Evolutionary conservation across 1,140 invertebrate species (phyloP), one percentile per base, ranked within the genome.

Genomic region (Ceratoteleas bidentatus): DNA sequence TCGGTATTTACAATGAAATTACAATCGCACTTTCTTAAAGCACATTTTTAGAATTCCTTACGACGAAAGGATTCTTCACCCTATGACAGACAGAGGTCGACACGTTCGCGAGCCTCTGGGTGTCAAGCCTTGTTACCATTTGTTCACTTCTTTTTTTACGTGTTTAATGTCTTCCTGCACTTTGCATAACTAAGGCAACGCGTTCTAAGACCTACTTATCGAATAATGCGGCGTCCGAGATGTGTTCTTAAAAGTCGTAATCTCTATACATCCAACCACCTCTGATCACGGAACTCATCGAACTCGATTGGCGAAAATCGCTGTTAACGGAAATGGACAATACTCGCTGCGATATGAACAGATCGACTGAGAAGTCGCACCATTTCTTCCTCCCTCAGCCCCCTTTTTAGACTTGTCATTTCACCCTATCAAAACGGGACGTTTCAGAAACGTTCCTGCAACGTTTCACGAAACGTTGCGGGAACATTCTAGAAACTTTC

Each of bases 151-250:
- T 24, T 24, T 24, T n/a, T 24, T 24, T 24, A 24, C 24, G 24
- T 24, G 1, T 24, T 24, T 24, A 24, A 40, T 9, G 34, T 43
- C 15, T 65, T 9, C 24, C 68, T 68, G 36, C 65, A 54, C 58
- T 75, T 83, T 77, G 69, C 81, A 75, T 66, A 83, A 83, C 75
- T 83, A 79, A 83, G 81, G 75, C 81, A 78, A 83, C 81, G 61
- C 64, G 75, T 83, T 83, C 81, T 79, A 75, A 83, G 32, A 53
- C 40, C 66, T 83, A 83, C 53, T 75, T 83, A 83, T 75, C 14
- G 65, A 78, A 83, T 76, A 75, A 83, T 70, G 75, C 70, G 34
- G 52, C 56, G 50, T 75, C 70, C 54, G 58, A 75, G 60, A 75
- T 72, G 75, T 77, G 47, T 80, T 43, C 0, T 68, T 34, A 54